These are phyloP conservation scores for Lysiphlebus fabarum DNA, from an alignment of 1,140 invertebrate species.

Conservation along the genomic window DNA sequence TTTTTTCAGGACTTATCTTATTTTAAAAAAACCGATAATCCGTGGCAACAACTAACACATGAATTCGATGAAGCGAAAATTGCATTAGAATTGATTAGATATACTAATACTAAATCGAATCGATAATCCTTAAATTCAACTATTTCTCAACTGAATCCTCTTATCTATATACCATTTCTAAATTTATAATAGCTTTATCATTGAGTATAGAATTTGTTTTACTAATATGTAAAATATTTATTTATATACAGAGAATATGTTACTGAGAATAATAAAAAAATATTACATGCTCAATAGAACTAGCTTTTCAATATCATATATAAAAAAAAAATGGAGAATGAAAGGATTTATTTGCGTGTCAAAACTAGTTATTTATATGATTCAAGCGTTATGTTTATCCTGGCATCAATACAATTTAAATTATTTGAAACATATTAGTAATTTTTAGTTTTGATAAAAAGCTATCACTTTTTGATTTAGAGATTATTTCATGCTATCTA, in stretches of 20 bases:
- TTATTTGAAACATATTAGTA: slow-evolving; percentile 35
- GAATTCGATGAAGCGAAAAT: too few species aligned
- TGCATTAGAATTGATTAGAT: slow-evolving; percentile 8
- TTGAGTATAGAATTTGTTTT: too few species aligned
- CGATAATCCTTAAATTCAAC: slow-evolving; percentile 1
- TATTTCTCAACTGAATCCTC: slow-evolving; percentile 7
- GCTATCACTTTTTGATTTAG: too few species aligned
- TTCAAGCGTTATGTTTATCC: slow-evolving; percentile 38
- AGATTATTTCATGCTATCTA: too few species aligned
- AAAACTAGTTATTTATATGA: slow-evolving; percentile 42
- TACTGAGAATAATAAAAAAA: too few species aligned
- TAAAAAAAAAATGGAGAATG: slow-evolving; percentile 39
- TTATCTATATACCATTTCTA: slow-evolving; percentile 3
- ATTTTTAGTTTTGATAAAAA: background rate
- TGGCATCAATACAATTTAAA: slow-evolving; percentile 42
- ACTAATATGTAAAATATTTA: too few species aligned
- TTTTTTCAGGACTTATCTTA: too few species aligned
- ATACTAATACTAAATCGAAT: background rate
- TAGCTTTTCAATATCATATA: slow-evolving; percentile 33
- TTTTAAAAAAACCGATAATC: too few species aligned
- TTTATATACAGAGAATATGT: too few species aligned
- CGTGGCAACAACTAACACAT: too few species aligned
- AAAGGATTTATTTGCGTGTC: slow-evolving; percentile 46
- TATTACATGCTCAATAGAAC: slow-evolving; percentile 21
- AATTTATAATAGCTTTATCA: background rate